Base-by-base conservation (phyloP, 2,797 vertebrate genomes). In the Ctenopoma kingsleyae region DNA sequence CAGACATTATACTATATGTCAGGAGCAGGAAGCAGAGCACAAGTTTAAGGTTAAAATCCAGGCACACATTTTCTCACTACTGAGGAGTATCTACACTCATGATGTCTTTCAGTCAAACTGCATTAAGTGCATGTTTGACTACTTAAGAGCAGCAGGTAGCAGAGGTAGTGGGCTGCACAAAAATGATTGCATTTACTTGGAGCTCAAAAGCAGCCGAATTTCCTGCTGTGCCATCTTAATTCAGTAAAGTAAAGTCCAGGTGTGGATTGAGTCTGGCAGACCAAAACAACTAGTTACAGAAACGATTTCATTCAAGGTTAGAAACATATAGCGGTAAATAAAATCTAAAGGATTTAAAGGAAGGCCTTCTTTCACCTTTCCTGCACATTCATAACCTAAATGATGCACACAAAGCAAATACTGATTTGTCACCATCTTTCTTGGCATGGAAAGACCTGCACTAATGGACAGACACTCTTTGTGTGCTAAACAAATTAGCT, bases 401-500 rank as follows among this genome's bases (percentile, higher is more conserved):
- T 32, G 30, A 71, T 64, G 58, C 49, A 69, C 62, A 66, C 65
- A 61, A 68, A 73, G 74, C 79, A 83, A 67, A 87, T 40, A 56
- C 64, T 64, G 72, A 63, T 16, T 11, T 94, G 93, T 95, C 94
- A 93, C 93, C 76, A 77, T 94, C 91, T 90, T 85, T 84, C 85
- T 70, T 78, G 81, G 82, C 73, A 83, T 54, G 22, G 82, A 86
- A 86, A 79, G 79, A 82, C 81, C 83, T 61, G 69, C 76, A 16
- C 92, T 94, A 94, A 95, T 94, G 94, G 92, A 92, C 87, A 83
- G 86, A 92, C 91, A 92, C 90, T 93, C 91, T 90, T 87, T 78
- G 90, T 86, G 89, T 87, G 85, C 93, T 94, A 95, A 94, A 94
- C 93, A 94, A 94, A 94, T 95, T 93, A 95, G 88, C 83, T 87